These are phyloP conservation scores for Drosophila trichaetosa DNA, from an alignment of 2,888 invertebrate genomes.

Conservation along the genomic window DNA sequence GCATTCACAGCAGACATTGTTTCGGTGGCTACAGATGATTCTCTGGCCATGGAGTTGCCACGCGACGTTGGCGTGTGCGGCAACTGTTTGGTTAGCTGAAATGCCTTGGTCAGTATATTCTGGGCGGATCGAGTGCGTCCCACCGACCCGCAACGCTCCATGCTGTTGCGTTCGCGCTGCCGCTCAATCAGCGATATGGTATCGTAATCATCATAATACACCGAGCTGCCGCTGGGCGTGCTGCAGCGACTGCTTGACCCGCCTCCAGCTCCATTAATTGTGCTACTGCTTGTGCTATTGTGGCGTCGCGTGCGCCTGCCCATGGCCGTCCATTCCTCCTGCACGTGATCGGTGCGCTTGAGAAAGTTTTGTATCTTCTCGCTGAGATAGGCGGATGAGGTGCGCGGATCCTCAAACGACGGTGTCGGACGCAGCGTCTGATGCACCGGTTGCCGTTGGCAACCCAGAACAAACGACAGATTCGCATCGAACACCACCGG, in stretches of 20 bases:
- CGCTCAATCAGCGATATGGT: slow-evolving; percentile 84
- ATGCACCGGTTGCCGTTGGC: slow-evolving; percentile 89
- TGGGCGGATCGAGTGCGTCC: slow-evolving; percentile 91
- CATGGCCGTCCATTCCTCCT: slow-evolving; percentile 93
- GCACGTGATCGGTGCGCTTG: slow-evolving; percentile 93
- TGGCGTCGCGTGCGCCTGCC: slow-evolving; percentile 85
- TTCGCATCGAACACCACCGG: slow-evolving; percentile 94
- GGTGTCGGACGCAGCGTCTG: slow-evolving; percentile 90
- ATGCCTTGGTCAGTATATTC: slow-evolving; percentile 93
- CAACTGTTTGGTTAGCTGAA: slow-evolving; percentile 87
- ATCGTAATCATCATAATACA: slow-evolving; percentile 81
- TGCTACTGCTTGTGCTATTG: slow-evolving; percentile 50
- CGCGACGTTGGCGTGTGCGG: slow-evolving; percentile 84
- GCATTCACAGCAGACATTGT: slow-evolving; percentile 36
- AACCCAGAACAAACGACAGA: slow-evolving; percentile 91
- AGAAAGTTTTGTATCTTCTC: slow-evolving; percentile 92
- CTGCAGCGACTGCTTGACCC: slow-evolving; percentile 68
- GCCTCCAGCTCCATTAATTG: slow-evolving; percentile 69
- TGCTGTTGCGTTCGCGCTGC: slow-evolving; percentile 83
- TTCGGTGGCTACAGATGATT: slow-evolving; percentile 81
- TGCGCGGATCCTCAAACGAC: slow-evolving; percentile 91
- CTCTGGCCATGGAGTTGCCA: slow-evolving; percentile 81
- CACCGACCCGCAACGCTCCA: slow-evolving; percentile 83
- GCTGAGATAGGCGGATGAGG: slow-evolving; percentile 91
- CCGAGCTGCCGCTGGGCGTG: slow-evolving; percentile 74